Conservation (phyloP, 2,797 vertebrate genomes). For the Pseudochirops corinnae region DNA sequence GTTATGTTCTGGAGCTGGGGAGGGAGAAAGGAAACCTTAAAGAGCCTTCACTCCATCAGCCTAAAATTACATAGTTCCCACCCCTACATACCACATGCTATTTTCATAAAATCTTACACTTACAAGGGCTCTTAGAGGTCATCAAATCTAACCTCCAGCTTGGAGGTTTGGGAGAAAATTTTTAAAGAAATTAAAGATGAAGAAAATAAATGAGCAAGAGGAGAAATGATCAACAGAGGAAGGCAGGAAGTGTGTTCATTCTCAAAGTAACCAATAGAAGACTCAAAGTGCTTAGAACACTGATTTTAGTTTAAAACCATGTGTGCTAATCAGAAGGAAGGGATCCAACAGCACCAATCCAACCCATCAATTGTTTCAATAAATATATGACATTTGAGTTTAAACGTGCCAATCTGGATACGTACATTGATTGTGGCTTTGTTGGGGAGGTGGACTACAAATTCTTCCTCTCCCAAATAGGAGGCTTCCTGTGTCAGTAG, state of each 20-base stretch:
- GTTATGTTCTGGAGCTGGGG: background rate
- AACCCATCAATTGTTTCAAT: background rate
- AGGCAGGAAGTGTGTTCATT: background rate
- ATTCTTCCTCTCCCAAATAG: background rate
- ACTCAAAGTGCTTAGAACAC: background rate
- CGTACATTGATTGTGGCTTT: background rate
- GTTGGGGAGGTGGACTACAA: background rate
- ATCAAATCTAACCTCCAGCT: background rate
- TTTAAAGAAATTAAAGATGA: background rate
- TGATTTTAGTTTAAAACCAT: slow-evolving; percentile 1
- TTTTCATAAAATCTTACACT: background rate
- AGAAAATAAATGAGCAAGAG: background rate
- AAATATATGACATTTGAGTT: slow-evolving; percentile 32
- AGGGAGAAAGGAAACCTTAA: background rate
- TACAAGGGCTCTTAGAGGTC: background rate
- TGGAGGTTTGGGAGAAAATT: background rate
- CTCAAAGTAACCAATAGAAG: background rate
- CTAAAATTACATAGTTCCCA: background rate
- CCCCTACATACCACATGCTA: background rate
- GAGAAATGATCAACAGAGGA: background rate
- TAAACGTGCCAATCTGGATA: slow-evolving; percentile 21
- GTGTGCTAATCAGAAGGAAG: background rate
- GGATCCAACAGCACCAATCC: background rate
- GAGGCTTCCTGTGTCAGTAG: background rate
- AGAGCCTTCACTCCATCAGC: background rate